These are phyloP conservation scores for Anolis apletophallus DNA, from an alignment of 2,797 vertebrate species.

Conservation along the genomic window DNA sequence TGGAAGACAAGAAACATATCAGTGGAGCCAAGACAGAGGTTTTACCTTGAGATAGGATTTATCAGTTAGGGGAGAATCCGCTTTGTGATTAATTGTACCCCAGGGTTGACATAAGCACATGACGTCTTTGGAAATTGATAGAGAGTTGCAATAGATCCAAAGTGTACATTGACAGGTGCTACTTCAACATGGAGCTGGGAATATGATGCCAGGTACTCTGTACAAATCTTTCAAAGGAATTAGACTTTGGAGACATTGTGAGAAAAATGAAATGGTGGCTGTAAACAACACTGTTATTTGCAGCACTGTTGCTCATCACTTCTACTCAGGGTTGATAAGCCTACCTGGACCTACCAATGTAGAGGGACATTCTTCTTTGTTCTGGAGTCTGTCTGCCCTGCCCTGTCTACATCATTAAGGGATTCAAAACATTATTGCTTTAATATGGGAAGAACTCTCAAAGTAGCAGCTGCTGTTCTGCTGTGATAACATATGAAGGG, in stretches of 20 bases:
- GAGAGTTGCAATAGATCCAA: neutral
- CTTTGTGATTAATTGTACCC: neutral
- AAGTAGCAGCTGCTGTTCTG: neutral
- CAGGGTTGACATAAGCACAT: neutral
- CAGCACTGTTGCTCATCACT: neutral
- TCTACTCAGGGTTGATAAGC: neutral
- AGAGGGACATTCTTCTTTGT: neutral
- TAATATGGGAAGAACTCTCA: neutral
- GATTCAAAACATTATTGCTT: neutral
- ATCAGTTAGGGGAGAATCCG: neutral
- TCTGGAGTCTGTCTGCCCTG: neutral
- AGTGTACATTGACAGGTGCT: neutral
- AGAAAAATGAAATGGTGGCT: neutral
- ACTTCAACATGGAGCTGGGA: neutral
- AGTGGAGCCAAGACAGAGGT: neutral
- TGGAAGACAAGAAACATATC: neutral
- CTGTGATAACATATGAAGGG: neutral
- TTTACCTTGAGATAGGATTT: neutral
- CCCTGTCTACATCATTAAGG: neutral
- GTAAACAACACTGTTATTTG: neutral
- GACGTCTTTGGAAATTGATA: neutral
- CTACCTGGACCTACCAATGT: neutral
- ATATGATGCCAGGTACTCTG: neutral
- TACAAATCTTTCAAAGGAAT: neutral
- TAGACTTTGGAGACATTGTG: neutral